Percentiles rank a stretch among this genome's conserved stretches.
phyloP scores from a whole-genome alignment of 2,888 invertebrate genomes.

The Nemapogon koenigi region DNA sequence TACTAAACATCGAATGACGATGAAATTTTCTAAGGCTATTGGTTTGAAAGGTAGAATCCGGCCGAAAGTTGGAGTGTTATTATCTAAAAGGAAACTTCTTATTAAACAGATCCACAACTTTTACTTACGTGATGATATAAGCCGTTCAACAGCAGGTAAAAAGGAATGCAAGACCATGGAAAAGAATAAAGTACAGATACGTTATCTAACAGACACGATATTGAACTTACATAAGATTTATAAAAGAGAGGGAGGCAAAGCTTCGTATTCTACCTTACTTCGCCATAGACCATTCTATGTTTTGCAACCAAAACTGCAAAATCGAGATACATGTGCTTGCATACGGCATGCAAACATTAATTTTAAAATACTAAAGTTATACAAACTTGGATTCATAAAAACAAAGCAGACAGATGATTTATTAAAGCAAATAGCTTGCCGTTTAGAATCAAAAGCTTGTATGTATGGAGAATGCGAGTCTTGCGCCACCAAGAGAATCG shows the following conservation, averaged over 20 bases:
- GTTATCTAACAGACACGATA: conserved; percentile 1
- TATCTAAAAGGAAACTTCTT: too few relatives aligned
- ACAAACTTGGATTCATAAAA: background rate
- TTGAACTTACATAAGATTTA: background rate
- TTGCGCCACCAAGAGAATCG: too few relatives aligned
- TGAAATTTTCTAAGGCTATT: background rate
- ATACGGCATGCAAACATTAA: too few relatives aligned
- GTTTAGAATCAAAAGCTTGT: too few relatives aligned
- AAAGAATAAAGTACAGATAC: conserved; percentile 7
- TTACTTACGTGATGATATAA: conserved; percentile 6
- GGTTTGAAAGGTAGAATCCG: too few relatives aligned
- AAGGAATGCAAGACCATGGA: conserved; percentile 3
- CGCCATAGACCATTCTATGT: conserved; percentile 4
- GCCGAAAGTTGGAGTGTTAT: too few relatives aligned
- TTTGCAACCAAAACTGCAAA: background rate
- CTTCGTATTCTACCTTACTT: background rate
- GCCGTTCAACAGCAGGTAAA: conserved; percentile 3
- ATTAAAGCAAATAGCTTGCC: too few relatives aligned
- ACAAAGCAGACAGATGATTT: background rate
- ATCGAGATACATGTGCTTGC: conserved; percentile 2
- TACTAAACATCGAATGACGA: background rate
- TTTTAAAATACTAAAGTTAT: background rate
- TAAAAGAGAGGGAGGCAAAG: conserved; percentile 1
- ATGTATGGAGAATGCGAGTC: too few relatives aligned
- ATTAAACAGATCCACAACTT: background rate